A percentile compares a stretch with the other conserved stretches of the same genome.
Conservation (phyloP, 2,797 vertebrate species). For the Gymnoscopelus microlampas region DNA sequence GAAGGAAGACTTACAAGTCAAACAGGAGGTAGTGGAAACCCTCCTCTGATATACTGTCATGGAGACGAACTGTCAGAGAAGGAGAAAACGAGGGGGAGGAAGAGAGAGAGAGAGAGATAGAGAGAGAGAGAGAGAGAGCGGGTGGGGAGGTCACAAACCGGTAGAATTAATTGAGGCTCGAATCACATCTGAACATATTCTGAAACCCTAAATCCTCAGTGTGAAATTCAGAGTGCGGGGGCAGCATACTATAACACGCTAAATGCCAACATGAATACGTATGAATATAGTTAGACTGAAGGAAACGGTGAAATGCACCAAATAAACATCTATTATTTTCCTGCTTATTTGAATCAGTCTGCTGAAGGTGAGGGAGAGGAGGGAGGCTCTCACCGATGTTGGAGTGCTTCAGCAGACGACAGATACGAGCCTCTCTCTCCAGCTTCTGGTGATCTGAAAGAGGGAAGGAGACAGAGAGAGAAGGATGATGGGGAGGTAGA, state of each 20-base stretch:
- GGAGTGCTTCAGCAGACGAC: slow-evolving; percentile 94
- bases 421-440: slow-evolving; percentile 97
- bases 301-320: too few species aligned
- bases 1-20: slow-evolving; percentile 90
- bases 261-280: too few species aligned
- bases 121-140: slow-evolving; percentile 41
- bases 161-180: not conserved
- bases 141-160: too few species aligned
- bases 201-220: not conserved
- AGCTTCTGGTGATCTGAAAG: slow-evolving; percentile 96
- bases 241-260: too few species aligned
- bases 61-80: slow-evolving; percentile 88
- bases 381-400: slow-evolving; percentile 89
- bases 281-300: too few species aligned
- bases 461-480: not conserved
- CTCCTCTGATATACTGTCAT: slow-evolving; percentile 99
- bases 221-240: not conserved
- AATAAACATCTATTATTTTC: too few species aligned
- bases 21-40: slow-evolving; percentile 98
- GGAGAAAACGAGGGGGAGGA: slow-evolving; percentile 11
- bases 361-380: not conserved
- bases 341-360: too few species aligned
- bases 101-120: not conserved
- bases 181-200: not conserved
- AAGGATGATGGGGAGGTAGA: not conserved